A percentile compares a stretch with the other conserved stretches of the same genome.
phyloP scores from a whole-genome alignment of 92 coral and sea anemone species.

The Isaurus tuberculatus region DNA sequence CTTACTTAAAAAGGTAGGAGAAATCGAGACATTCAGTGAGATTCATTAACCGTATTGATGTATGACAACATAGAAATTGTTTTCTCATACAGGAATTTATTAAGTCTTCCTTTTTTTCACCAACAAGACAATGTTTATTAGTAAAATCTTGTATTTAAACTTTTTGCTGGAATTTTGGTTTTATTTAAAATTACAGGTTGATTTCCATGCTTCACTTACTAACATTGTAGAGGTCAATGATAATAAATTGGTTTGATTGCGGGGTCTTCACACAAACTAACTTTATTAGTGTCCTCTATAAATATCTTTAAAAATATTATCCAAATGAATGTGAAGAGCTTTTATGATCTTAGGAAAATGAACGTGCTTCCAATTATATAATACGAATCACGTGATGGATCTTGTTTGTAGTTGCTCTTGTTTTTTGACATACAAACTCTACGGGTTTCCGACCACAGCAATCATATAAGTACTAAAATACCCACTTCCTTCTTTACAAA shows the following conservation, averaged over 20 bases:
- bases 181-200: conserved; percentile 12
- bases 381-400: neutral
- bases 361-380: neutral
- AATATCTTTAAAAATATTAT: neutral
- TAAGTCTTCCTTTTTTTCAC: neutral
- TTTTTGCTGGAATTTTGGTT: neutral
- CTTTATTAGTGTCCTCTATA: neutral
- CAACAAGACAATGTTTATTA: neutral
- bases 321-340: neutral
- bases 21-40: neutral
- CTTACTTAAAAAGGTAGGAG: neutral
- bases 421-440: neutral
- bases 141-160: neutral
- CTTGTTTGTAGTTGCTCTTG: neutral
- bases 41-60: too few relatives aligned
- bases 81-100: neutral
- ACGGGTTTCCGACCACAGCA: conserved; percentile 22
- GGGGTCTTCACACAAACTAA: neutral
- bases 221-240: neutral
- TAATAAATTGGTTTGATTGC: conserved; percentile 20
- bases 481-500: conserved; percentile 12
- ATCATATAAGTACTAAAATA: neutral
- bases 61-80: neutral
- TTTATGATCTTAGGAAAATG: neutral
- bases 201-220: conserved; percentile 7